Percentiles rank a stretch among this genome's conserved stretches.
phyloP scores from a whole-genome alignment of 1,140 invertebrate species.

The Daktulosphaira vitifoliae region DNA sequence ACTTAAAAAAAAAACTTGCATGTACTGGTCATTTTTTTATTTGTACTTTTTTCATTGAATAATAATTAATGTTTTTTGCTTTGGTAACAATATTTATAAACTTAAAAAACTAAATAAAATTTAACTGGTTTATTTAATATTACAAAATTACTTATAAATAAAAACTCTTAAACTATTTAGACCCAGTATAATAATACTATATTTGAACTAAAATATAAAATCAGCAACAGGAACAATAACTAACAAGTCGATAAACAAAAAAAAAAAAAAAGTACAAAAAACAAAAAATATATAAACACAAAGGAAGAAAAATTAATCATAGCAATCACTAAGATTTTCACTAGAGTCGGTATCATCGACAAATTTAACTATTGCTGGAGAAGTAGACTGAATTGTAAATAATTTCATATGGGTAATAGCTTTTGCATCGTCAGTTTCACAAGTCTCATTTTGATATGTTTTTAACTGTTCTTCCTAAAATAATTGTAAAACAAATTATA shows the following conservation, averaged over 20 bases:
- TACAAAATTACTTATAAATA: no score
- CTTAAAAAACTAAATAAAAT: no score
- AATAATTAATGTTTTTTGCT: no score
- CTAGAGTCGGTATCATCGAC: conserved; percentile 3
- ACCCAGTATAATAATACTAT: conserved; percentile 17
- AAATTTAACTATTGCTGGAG: conserved; percentile 21
- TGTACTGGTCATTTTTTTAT: no score
- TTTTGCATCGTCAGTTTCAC: conserved; percentile 5
- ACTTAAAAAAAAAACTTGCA: no score
- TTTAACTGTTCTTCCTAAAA: background rate
- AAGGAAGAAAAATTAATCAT: background rate
- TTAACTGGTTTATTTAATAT: no score
- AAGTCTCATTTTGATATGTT: background rate
- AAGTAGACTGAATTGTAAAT: conserved; percentile 2
- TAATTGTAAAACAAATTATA: no score
- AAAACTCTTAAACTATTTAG: no score
- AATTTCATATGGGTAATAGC: background rate
- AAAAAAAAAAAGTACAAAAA: background rate
- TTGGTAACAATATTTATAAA: no score
- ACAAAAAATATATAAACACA: no score
- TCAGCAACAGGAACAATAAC: conserved; percentile 18
- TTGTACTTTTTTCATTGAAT: no score
- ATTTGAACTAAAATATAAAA: conserved; percentile 24
- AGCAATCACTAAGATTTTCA: conserved; percentile 10
- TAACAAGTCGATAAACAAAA: conserved; percentile 2